A percentile compares a stretch with the other conserved stretches of the same genome.
Evolutionary conservation across 2,113 vertebrate genomes (phyloP).

Genomic region (Ellobius talpinus): DNA sequence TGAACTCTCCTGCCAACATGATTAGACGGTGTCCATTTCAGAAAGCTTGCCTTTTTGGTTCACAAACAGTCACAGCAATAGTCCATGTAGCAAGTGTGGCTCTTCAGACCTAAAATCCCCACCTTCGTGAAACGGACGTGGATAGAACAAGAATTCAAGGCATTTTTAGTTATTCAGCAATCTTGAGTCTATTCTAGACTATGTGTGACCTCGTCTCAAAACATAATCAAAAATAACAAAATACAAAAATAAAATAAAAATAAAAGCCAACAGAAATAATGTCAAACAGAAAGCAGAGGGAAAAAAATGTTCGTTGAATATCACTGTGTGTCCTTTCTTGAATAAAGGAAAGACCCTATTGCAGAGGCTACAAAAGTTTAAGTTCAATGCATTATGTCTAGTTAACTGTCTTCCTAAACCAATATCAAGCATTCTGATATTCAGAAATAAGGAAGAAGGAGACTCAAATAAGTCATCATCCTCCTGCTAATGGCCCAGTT

Average conservation of each 20-base stretch:
- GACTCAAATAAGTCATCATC: not conserved
- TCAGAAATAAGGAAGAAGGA: not conserved
- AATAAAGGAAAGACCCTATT: not conserved
- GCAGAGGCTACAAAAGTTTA: not conserved
- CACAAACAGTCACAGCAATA: rapidly evolving
- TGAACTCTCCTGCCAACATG: not conserved
- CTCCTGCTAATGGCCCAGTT: not conserved
- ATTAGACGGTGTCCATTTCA: not conserved
- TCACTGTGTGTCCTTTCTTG: not conserved
- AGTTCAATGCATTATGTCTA: not conserved
- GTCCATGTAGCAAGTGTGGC: not conserved
- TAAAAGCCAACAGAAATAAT: not conserved
- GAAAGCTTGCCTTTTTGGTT: not conserved
- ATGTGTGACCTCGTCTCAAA: not conserved
- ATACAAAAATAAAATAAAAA: not conserved
- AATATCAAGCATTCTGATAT: not conserved
- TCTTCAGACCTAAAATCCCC: not conserved
- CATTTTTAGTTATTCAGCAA: not conserved
- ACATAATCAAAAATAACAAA: not conserved
- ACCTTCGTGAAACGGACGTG: not conserved
- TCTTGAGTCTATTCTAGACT: not conserved
- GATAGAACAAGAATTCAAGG: not conserved
- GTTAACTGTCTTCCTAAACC: not conserved
- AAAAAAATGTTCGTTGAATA: not conserved
- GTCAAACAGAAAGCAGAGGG: not conserved